phyloP scores from a whole-genome alignment of 2,797 vertebrate genomes.

The Eulemur mongoz region DNA sequence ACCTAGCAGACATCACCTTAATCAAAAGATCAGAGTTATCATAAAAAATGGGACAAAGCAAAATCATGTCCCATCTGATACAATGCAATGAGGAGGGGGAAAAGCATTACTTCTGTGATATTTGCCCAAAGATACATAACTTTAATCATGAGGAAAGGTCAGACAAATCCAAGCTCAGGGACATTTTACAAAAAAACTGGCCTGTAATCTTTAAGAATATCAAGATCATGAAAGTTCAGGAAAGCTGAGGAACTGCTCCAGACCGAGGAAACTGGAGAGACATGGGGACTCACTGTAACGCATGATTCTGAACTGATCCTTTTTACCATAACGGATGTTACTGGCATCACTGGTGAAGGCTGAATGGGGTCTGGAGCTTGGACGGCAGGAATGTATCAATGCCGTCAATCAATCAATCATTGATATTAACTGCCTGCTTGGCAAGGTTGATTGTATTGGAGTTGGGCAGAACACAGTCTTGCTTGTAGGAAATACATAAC shows the following conservation, averaged over 20 bases:
- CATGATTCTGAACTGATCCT: neutral
- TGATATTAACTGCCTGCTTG: neutral
- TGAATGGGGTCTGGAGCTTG: neutral
- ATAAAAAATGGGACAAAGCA: neutral
- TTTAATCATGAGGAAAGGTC: neutral
- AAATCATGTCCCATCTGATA: neutral
- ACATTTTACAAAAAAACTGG: neutral
- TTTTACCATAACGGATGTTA: neutral
- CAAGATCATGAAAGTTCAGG: neutral
- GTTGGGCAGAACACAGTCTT: too few relatives aligned
- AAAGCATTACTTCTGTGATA: neutral
- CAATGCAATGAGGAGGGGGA: neutral
- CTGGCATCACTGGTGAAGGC: neutral
- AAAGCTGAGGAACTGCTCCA: neutral
- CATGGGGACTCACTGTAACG: rapidly evolving
- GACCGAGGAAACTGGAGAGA: neutral
- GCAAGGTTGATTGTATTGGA: neutral
- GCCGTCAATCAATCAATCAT: too few relatives aligned
- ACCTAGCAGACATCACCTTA: neutral
- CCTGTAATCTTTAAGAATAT: neutral
- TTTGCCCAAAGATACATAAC: neutral
- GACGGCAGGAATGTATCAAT: neutral
- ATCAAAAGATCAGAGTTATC: neutral
- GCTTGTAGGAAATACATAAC: neutral
- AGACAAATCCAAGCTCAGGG: neutral